Conservation (phyloP, 2,888 invertebrate genomes). For the Tortrix viridana region DNA sequence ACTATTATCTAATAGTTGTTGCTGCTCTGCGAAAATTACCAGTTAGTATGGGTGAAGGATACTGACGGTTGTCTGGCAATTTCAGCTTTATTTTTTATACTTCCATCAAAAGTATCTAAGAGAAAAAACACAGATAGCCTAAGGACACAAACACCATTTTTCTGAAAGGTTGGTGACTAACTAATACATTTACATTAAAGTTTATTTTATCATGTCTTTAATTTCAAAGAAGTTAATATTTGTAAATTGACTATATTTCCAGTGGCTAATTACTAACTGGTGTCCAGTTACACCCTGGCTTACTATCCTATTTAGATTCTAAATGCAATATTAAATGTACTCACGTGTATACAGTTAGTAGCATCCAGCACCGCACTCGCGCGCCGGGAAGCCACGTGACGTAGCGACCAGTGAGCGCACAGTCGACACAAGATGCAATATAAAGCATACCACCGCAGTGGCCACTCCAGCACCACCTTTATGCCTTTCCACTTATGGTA, state of each 20-base stretch:
- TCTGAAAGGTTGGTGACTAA: too few species aligned
- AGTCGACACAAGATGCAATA: conserved; percentile 83
- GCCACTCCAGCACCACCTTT: conserved; percentile 62
- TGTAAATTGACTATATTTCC: too few species aligned
- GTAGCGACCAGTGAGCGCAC: conserved; percentile 85
- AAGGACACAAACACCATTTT: too few species aligned
- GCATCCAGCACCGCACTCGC: conserved; percentile 86
- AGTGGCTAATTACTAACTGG: not conserved
- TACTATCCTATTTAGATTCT: not conserved
- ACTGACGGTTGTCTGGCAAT: too few species aligned
- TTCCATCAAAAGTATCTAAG: too few species aligned
- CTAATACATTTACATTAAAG: too few species aligned
- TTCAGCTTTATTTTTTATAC: too few species aligned
- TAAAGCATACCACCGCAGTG: conserved; percentile 83
- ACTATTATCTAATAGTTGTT: not conserved
- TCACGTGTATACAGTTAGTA: conserved; percentile 88
- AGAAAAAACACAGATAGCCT: too few species aligned
- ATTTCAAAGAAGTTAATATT: too few species aligned
- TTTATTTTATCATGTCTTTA: too few species aligned
- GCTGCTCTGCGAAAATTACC: too few species aligned
- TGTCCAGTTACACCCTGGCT: not conserved
- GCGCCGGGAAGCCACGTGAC: conserved; percentile 85
- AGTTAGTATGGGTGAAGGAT: too few species aligned
- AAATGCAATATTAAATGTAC: conserved; percentile 60
- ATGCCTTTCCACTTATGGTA: conserved; percentile 63